Evolutionary conservation across 2,113 vertebrate species (phyloP).

Genomic region (Nesogale talazaci): DNA sequence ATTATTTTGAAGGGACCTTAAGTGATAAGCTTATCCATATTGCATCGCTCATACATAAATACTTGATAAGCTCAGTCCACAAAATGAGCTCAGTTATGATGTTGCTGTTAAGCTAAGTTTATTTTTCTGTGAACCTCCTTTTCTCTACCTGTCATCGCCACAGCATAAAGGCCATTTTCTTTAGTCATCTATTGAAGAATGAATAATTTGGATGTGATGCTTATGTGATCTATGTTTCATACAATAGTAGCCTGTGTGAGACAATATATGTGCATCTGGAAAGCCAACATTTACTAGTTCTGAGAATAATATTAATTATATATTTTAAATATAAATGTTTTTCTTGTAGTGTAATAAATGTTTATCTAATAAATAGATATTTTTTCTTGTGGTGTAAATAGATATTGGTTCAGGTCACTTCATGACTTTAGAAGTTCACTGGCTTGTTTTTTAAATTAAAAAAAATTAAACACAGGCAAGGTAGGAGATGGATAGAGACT

Average conservation of each 20-base stretch:
- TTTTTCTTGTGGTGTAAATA: not conserved
- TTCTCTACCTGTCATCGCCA: not conserved
- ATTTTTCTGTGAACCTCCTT: slow-evolving; percentile 8
- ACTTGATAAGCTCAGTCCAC: slow-evolving; percentile 58
- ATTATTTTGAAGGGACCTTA: slow-evolving; percentile 56
- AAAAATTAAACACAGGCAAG: not conserved
- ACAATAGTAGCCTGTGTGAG: not conserved
- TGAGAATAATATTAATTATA: not conserved
- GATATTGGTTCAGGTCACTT: not conserved
- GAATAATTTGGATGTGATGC: not conserved
- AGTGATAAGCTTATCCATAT: slow-evolving; percentile 48
- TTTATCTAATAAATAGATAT: no score
- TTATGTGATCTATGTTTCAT: not conserved
- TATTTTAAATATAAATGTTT: not conserved
- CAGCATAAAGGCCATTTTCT: not conserved
- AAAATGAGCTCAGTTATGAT: slow-evolving; percentile 69
- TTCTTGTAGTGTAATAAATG: not conserved
- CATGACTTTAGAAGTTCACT: not conserved
- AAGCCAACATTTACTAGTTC: not conserved
- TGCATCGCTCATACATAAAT: slow-evolving; percentile 65
- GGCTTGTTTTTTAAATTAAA: not conserved
- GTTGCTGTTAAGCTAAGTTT: slow-evolving; percentile 15
- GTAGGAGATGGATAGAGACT: not conserved
- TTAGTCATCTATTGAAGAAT: not conserved
- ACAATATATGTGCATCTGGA: not conserved